A percentile compares a stretch with the other conserved stretches of the same genome.
Evolutionary conservation across 2,113 vertebrate species (phyloP).

Genomic region (Corvus hawaiiensis): DNA sequence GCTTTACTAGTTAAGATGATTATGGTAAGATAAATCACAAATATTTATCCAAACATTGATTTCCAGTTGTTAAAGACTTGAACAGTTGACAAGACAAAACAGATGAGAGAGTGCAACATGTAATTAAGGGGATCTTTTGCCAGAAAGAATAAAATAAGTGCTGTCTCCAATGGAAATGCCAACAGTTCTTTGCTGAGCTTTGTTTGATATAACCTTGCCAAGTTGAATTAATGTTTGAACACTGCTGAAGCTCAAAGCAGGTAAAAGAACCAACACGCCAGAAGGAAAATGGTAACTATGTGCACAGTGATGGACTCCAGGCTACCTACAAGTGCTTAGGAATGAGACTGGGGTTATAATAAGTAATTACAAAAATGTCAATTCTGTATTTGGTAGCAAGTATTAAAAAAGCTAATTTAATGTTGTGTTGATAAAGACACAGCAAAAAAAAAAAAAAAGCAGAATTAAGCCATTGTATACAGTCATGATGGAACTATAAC

Average conservation of each 20-base stretch:
- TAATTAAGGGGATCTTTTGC: neutral
- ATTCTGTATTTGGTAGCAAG: neutral
- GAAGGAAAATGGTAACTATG: constrained; percentile 20
- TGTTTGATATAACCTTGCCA: neutral
- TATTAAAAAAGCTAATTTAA: neutral
- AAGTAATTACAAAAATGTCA: neutral
- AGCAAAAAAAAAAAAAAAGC: neutral
- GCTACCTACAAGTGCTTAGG: neutral
- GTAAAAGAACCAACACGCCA: neutral
- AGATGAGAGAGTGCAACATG: neutral
- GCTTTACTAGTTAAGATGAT: neutral
- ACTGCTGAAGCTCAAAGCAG: neutral
- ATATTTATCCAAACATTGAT: neutral
- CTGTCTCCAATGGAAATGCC: neutral
- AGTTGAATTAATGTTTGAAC: constrained; percentile 14
- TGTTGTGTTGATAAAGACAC: neutral
- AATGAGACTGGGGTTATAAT: neutral
- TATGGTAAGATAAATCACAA: neutral
- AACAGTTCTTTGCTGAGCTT: neutral
- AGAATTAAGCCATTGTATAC: neutral
- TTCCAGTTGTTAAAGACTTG: neutral
- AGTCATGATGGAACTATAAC: neutral
- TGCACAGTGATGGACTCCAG: neutral
- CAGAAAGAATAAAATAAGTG: neutral
- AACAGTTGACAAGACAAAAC: neutral